A percentile compares a stretch with the other conserved stretches of the same genome.
Evolutionary conservation across 2,888 invertebrate species (phyloP).

Genomic region (Eupithecia vulgata): DNA sequence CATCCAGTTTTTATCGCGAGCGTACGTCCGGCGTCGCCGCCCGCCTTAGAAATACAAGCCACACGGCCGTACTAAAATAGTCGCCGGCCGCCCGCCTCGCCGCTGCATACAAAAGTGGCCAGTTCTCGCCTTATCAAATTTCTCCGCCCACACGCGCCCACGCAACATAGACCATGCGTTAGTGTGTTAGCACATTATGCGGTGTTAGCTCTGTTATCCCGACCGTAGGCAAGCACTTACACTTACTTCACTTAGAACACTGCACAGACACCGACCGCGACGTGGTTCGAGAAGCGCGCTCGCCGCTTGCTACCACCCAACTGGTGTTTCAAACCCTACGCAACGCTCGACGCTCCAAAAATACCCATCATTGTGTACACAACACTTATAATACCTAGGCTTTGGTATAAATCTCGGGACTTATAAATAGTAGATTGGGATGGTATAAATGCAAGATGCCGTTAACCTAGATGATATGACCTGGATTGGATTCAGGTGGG

Average conservation of each 20-base stretch:
- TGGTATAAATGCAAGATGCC: conserved; percentile 53
- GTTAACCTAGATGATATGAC: conserved; percentile 53
- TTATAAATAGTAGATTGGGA: conserved; percentile 68
- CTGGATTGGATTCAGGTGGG: conserved; percentile 31
- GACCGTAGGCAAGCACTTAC: conserved; percentile 66
- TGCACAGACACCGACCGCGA: conserved; percentile 41
- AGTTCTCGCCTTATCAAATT: conserved; percentile 80
- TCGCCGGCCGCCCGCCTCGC: conserved; percentile 56
- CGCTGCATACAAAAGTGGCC: conserved; percentile 82
- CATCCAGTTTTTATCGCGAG: conserved; percentile 27
- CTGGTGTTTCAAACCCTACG: conserved; percentile 61
- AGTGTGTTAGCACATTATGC: conserved; percentile 76
- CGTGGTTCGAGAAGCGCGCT: conserved; percentile 46
- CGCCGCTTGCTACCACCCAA: conserved; percentile 66
- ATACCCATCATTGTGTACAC: conserved; percentile 80
- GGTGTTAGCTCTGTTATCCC: conserved; percentile 53
- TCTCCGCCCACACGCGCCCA: conserved; percentile 77
- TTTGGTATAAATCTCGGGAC: conserved; percentile 72
- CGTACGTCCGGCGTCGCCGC: conserved; percentile 42
- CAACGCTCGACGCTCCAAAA: conserved; percentile 69
- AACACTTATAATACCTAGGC: conserved; percentile 76
- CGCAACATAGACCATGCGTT: conserved; percentile 74
- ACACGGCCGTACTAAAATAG: conserved; percentile 74
- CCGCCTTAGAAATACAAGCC: conserved; percentile 61
- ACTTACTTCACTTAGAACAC: conserved; percentile 62